These are phyloP conservation scores for Fissipunctia ypsillon DNA, from an alignment of 2,888 invertebrate species.

Conservation along the genomic window DNA sequence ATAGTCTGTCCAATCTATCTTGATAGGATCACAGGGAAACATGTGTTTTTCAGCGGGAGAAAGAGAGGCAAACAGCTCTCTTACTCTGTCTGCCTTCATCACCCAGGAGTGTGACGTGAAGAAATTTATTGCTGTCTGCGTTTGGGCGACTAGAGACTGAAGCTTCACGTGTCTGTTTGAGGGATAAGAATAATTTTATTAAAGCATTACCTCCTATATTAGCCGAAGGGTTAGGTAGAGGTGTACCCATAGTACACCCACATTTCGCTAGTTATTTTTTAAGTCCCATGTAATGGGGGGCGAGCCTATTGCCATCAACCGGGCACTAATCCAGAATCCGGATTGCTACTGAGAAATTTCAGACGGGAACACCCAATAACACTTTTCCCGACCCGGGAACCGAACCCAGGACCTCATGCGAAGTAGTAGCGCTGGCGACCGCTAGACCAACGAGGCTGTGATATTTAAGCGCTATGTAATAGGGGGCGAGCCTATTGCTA, in stretches of 20 bases:
- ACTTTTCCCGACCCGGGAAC: too few species aligned
- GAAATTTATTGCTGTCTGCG: constrained; percentile 27
- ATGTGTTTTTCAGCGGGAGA: constrained; percentile 47
- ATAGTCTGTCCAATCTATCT: constrained; percentile 60
- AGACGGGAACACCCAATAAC: too few species aligned
- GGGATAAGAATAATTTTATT: neutral
- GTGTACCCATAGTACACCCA: neutral
- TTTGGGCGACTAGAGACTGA: constrained; percentile 21
- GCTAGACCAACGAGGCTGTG: too few species aligned
- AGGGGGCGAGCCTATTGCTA: too few species aligned
- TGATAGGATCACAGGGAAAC: constrained; percentile 61
- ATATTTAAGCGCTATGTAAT: too few species aligned
- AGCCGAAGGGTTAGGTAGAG: neutral
- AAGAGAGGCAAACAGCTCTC: constrained; percentile 51
- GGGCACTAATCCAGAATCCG: too few species aligned
- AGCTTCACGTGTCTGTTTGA: constrained; percentile 55
- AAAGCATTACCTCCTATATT: neutral
- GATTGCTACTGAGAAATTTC: too few species aligned
- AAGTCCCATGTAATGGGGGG: neutral
- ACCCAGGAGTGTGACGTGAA: constrained; percentile 59
- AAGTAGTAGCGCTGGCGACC: too few species aligned
- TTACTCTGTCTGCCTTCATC: constrained; percentile 52
- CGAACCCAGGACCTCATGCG: too few species aligned
- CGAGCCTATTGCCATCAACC: too few species aligned
- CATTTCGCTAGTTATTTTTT: neutral